Base-by-base conservation (phyloP, 2,888 invertebrate genomes). In the Cosmopolites sordidus region DNA sequence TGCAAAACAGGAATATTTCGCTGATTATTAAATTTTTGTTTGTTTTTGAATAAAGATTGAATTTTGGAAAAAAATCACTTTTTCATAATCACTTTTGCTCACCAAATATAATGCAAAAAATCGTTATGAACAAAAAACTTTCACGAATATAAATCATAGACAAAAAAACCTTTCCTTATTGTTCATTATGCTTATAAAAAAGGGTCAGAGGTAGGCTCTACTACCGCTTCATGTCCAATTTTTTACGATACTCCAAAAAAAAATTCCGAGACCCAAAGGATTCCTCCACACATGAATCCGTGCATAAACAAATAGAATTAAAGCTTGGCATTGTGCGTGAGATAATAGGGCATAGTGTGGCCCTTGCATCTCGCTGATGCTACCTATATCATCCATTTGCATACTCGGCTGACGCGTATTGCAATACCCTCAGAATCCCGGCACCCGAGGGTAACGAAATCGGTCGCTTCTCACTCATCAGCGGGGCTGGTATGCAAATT, bases 271-370 rank as follows among this genome's bases (percentile, higher is more conserved):
- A 33, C 16, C 43, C 22, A 44, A 14, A 18, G 41, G 44, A 48
- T 56, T 56, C 56, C 58, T 48, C 47, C 54, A 40, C 49, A 49
- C 41, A 51, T 42, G 48, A 48, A 62, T 51, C 61, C 56, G 59
- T 60, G 61, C 63, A 64, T 64, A 64, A 64, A 64, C 58, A 62
- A 62, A 58, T 47, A 61, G 61, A 64, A 64, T 64, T 63, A 62
- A 61, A 58, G 60, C 54, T 54, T 30, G 54, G 59, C 63, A 60
- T 62, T 60, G 57, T 60, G 53, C 60, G 56, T 58, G 56, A 63
- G 62, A 64, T 64, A 64, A 62, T 64, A 45, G 58, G 9, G 14
- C 40, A 16, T 16, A 16, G 40, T 14, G 40, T 11, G 15, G 16
- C 17, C 33, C 12, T 33, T 33, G 12, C n/a, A 33, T 22, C 22